Evolutionary conservation across 2,888 invertebrate genomes (phyloP).

Genomic region (Parnassius mnemosyne): DNA sequence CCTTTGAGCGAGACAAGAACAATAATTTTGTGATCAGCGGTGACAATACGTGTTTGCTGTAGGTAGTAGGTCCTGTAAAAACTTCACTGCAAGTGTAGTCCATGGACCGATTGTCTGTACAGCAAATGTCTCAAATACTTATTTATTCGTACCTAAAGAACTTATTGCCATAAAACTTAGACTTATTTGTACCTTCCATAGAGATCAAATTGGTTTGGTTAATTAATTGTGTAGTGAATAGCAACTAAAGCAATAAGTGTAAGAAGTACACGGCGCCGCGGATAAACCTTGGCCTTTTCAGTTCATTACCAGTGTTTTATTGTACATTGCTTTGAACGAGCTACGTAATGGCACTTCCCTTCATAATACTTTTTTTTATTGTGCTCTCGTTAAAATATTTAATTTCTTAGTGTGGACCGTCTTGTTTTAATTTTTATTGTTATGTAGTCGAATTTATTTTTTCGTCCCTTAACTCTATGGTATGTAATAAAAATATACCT

Average conservation of each 20-base stretch:
- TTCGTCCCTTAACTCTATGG: no score
- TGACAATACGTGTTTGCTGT: no score
- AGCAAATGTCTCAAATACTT: no score
- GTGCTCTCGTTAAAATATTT: neutral
- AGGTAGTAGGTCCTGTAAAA: no score
- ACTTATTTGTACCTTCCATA: neutral
- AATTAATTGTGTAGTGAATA: conserved; percentile 28
- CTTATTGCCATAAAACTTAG: neutral
- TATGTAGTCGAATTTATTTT: no score
- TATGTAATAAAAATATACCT: neutral
- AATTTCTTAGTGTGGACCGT: conserved; percentile 4
- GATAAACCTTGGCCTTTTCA: conserved; percentile 44
- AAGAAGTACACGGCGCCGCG: conserved; percentile 9
- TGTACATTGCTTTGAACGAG: conserved; percentile 32
- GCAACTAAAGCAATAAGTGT: conserved; percentile 22
- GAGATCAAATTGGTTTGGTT: conserved; percentile 11
- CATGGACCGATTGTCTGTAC: no score
- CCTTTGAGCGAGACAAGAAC: no score
- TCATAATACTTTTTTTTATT: conserved; percentile 8
- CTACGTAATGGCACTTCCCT: conserved; percentile 21
- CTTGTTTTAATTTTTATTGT: neutral
- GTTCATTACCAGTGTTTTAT: conserved; percentile 34
- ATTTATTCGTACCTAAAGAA: neutral
- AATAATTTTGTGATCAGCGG: no score
- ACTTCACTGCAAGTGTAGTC: no score